Evolutionary conservation across 2,797 vertebrate species (phyloP), one percentile per base, ranked within the genome.

Genomic region (Cyclopterus lumpus): DNA sequence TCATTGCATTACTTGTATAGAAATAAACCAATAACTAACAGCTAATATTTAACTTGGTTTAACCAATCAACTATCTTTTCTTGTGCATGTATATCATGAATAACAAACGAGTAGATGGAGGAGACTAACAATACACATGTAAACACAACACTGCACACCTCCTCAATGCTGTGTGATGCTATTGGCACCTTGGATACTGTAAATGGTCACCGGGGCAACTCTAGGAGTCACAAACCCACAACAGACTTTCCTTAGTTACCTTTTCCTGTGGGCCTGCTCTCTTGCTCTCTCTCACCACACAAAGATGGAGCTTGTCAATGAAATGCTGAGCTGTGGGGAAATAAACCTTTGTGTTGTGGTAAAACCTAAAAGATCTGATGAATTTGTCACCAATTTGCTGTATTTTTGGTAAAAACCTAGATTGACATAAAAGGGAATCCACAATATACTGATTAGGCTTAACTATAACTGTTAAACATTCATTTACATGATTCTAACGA

Each of bases 241-340:
- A 88, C 90, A 84, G 71, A 82, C 69, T 75, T 85, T 86, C 81
- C 89, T 59, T 88, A 61, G 92, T 68, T 89, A 89, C 83, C 53
- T 2, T 69, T 82, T 87, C 82, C 67, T 40, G 14, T 20, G 80
- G 79, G 77, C 38, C 30, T 20, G 16, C 42, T 66, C 8, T 73
- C 18, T 18, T n/a, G 55, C 66, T 71, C 53, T 46, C 53, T 12
- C 28, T 15, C 14, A 63, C 58, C 58, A 28, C 67, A 84, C 24
- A 24, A 40, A 79, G 60, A 48, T 30, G 36, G 4, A 53, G 42
- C 5, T 59, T 15, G 58, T 80, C 49, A 66, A 63, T 81, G 42
- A 63, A 71, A 67, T 26, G 14, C 59, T 61, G 12, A 28, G 15
- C 32, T 0, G 14, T 49, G 49, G 54, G 24, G 22, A 61, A 58